phyloP scores from a whole-genome alignment of 2,113 vertebrate species.

The Nothocercus julius region DNA sequence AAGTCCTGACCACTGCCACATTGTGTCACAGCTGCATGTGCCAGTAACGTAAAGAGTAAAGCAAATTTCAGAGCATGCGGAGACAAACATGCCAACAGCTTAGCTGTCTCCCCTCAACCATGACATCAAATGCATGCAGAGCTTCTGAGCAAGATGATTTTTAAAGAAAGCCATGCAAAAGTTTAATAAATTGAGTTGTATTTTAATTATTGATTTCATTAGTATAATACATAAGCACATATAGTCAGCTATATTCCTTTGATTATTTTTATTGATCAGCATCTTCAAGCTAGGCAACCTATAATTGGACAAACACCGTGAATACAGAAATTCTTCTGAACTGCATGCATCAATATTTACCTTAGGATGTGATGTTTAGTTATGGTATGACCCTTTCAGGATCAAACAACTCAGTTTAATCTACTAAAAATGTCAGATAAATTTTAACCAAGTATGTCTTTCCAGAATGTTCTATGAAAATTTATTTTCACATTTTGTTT shows the following conservation, averaged over 20 bases:
- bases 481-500: not conserved
- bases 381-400: not conserved
- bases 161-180: slow-evolving; percentile 42
- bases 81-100: not conserved
- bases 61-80: not conserved
- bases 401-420: not conserved
- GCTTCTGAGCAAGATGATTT: not conserved
- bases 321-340: not conserved
- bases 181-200: not conserved
- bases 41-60: not conserved
- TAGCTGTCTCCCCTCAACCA: not conserved
- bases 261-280: not conserved
- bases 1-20: not conserved
- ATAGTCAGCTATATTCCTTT: not conserved
- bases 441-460: not conserved
- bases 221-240: not conserved
- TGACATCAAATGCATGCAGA: slow-evolving; percentile 35
- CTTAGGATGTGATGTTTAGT: not conserved
- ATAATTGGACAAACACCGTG: not conserved
- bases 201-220: not conserved
- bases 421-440: not conserved
- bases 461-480: not conserved
- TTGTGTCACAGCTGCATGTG: not conserved
- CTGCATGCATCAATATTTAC: not conserved
- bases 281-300: not conserved